Percentiles rank a stretch among this genome's conserved stretches.
Evolutionary conservation across 2,888 invertebrate species (phyloP).

Genomic region (Nephrocerus scutellatus): DNA sequence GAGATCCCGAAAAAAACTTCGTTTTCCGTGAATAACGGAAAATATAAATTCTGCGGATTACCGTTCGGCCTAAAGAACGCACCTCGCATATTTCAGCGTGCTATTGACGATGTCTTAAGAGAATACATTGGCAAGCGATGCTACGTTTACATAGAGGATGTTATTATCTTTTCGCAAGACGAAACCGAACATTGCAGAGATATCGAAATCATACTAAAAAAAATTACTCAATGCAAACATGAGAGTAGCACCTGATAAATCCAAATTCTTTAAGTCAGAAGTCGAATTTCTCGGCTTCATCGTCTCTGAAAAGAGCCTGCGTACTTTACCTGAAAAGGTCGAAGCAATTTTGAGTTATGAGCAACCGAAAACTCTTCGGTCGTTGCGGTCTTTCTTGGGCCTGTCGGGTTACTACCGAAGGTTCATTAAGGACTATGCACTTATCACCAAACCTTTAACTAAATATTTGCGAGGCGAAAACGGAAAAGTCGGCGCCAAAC

Average conservation of each 20-base stretch:
- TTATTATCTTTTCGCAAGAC: slow-evolving; percentile 11
- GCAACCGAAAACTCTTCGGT: too few species aligned
- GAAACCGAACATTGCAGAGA: slow-evolving; percentile 3
- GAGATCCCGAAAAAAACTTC: slow-evolving; percentile 15
- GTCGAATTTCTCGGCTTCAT: slow-evolving; percentile 11
- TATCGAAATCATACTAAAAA: slow-evolving; percentile 2
- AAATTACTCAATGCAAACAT: slow-evolving; percentile 7
- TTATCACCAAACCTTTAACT: too few species aligned
- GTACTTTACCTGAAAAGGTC: too few species aligned
- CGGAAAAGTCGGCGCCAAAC: too few species aligned
- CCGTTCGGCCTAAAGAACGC: slow-evolving; percentile 9
- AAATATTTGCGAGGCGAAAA: too few species aligned
- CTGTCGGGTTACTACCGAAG: too few species aligned
- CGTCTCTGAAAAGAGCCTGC: slow-evolving; percentile 8
- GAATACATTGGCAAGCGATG: slow-evolving; percentile 12
- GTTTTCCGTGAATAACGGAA: slow-evolving; percentile 13
- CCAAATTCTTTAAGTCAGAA: slow-evolving; percentile 6
- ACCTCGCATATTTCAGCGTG: slow-evolving; percentile 7
- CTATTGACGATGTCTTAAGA: slow-evolving; percentile 13
- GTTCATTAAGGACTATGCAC: too few species aligned
- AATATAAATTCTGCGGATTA: slow-evolving; percentile 3
- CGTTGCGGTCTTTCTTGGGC: too few species aligned
- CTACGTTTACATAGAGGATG: slow-evolving; percentile 11
- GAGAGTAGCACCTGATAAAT: slow-evolving; percentile 10
- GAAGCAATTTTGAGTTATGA: too few species aligned